A percentile compares a stretch with the other conserved stretches of the same genome.
Conservation (phyloP, 2,797 vertebrate genomes). For the Mormyrops attenuatus region DNA sequence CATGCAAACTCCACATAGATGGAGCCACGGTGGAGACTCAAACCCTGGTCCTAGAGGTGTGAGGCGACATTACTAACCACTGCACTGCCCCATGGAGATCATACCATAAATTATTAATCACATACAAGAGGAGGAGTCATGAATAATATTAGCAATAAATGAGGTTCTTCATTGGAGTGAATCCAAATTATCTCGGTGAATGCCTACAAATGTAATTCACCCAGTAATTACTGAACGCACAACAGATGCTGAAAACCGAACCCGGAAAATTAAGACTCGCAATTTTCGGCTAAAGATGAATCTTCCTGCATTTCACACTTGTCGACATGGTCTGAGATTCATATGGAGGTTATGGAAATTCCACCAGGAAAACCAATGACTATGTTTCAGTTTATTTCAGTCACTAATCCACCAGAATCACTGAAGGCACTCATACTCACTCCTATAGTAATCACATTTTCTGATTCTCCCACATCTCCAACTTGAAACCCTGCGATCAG, state of each 20-base stretch:
- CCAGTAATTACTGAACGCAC: neutral
- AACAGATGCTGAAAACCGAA: neutral
- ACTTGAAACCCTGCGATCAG: neutral
- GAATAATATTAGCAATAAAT: neutral
- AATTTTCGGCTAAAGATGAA: neutral
- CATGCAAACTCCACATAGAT: neutral
- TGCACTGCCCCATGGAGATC: neutral
- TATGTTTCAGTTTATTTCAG: neutral
- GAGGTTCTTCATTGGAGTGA: neutral
- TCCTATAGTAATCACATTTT: neutral
- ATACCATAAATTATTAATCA: neutral
- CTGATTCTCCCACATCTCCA: neutral
- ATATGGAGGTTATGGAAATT: neutral
- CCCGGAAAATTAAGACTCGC: neutral
- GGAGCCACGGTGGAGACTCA: neutral
- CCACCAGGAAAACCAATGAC: neutral
- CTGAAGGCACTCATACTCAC: neutral
- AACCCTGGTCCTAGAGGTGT: neutral
- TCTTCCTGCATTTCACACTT: neutral
- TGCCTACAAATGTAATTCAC: neutral
- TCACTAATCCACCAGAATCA: neutral
- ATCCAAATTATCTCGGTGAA: neutral
- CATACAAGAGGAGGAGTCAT: neutral
- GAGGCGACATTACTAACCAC: neutral
- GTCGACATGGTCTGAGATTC: neutral